These are phyloP conservation scores for Hylaeus volcanicus DNA, from an alignment of 1,140 invertebrate species.

Conservation along the genomic window DNA sequence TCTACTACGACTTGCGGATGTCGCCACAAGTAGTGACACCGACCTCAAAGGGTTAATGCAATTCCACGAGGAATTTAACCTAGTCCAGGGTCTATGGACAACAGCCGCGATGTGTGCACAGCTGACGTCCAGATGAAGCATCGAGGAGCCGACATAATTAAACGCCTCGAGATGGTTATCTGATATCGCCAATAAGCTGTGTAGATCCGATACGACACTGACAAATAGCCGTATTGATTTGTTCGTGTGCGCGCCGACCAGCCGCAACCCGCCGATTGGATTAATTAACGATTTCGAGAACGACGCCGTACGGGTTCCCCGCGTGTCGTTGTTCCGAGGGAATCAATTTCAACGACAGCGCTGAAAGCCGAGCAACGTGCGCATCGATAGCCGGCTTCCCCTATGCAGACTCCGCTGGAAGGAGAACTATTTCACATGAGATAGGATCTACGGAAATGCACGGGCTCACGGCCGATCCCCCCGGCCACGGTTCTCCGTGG, in stretches of 20 bases:
- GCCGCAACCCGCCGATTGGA: background rate
- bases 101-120: background rate
- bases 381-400: background rate
- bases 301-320: background rate
- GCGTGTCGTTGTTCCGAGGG: background rate
- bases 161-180: conserved; percentile 44
- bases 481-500: conserved; percentile 36
- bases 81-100: background rate
- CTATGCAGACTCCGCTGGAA: conserved; percentile 3
- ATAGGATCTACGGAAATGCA: conserved; percentile 61
- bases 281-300: conserved; percentile 50
- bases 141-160: conserved; percentile 37
- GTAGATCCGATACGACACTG: conserved; percentile 43
- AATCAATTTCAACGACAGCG: conserved; percentile 46
- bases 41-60: too few relatives aligned
- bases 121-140: conserved; percentile 35
- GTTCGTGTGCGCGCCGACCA: background rate
- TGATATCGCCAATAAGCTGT: conserved; percentile 38
- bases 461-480: conserved; percentile 17
- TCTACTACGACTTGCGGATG: too few relatives aligned
- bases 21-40: too few relatives aligned
- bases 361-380: conserved; percentile 22
- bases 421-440: conserved; percentile 57
- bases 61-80: too few relatives aligned
- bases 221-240: conserved; percentile 45